Conservation (phyloP, 2,797 vertebrate genomes). For the Arctocebus calabarensis region DNA sequence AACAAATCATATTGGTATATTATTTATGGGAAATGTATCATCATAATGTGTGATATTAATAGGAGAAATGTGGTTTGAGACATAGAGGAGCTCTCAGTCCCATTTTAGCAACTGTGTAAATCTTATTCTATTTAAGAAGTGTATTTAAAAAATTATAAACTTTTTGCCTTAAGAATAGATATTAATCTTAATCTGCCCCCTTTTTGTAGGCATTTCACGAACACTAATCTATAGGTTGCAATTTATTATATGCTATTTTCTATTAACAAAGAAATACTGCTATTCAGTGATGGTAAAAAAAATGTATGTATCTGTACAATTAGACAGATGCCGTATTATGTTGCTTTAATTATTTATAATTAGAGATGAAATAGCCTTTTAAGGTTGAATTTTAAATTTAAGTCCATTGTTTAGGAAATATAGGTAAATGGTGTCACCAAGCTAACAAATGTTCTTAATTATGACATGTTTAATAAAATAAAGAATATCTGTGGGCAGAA, state of each 20-base stretch:
- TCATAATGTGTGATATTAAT: neutral
- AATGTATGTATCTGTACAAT: conserved; percentile 7
- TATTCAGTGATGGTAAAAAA: neutral
- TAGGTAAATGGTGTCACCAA: neutral
- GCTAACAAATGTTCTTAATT: conserved; percentile 56
- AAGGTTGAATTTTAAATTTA: conserved; percentile 62
- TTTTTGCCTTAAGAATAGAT: neutral
- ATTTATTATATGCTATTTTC: conserved; percentile 41
- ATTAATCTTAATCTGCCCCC: fast-evolving
- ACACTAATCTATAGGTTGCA: neutral
- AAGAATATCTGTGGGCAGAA: neutral
- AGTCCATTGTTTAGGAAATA: conserved; percentile 35
- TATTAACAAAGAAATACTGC: conserved; percentile 15
- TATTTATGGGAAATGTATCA: neutral
- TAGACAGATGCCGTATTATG: conserved; percentile 24
- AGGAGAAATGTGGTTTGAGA: neutral
- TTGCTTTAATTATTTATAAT: conserved; percentile 10
- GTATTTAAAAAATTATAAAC: neutral
- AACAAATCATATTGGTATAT: neutral
- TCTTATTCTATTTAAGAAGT: neutral
- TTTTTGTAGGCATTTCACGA: conserved; percentile 17
- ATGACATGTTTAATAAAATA: conserved; percentile 52
- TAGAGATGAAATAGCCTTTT: neutral
- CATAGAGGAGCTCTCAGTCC: neutral
- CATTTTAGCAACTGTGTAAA: neutral